Conservation (phyloP, 2,113 vertebrate genomes). For the Crypturellus undulatus region DNA sequence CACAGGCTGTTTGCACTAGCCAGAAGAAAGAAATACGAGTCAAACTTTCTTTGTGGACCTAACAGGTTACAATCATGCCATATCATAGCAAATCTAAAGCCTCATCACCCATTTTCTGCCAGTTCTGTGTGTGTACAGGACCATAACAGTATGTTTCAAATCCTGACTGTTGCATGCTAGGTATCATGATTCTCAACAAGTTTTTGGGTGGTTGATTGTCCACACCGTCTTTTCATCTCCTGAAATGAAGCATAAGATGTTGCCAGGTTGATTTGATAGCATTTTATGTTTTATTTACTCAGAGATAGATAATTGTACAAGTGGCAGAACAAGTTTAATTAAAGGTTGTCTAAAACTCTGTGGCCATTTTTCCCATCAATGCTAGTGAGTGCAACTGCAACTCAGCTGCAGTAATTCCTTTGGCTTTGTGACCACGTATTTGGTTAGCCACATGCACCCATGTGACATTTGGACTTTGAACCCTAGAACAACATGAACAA, state of each 20-base stretch:
- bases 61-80: background rate
- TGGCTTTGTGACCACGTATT: background rate
- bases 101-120: background rate
- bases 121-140: background rate
- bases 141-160: background rate
- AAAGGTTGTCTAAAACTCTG: background rate
- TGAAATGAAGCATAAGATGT: background rate
- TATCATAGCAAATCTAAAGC: background rate
- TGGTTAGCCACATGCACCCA: no score
- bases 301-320: background rate
- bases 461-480: background rate
- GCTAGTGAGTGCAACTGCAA: background rate
- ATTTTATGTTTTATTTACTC: background rate
- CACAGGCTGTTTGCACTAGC: background rate
- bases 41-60: background rate
- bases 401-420: background rate
- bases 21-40: background rate
- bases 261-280: background rate
- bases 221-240: background rate
- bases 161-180: background rate
- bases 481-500: no score
- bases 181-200: background rate
- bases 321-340: background rate
- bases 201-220: accelerated
- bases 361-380: background rate